A percentile compares a stretch with the other conserved stretches of the same genome.
phyloP scores from a whole-genome alignment of 2,113 vertebrate genomes.

The Campylomormyrus tamandua region DNA sequence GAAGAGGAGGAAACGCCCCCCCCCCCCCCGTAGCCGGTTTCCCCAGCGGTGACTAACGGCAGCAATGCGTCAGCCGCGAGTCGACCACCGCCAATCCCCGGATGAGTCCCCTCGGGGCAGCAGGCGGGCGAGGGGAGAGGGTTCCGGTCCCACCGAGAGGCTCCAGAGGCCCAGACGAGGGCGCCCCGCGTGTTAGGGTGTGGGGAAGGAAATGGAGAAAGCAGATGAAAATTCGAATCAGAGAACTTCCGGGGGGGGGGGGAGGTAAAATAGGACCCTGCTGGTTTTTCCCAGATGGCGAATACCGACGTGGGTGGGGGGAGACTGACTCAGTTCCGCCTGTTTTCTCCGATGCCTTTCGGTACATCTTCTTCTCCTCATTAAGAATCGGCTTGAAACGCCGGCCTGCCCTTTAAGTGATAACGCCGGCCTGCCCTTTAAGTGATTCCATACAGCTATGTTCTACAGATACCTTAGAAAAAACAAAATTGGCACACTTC shows the following conservation, averaged over 20 bases:
- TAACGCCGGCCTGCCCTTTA: background rate
- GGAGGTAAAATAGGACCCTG: background rate
- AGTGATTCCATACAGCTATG: background rate
- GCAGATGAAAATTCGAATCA: background rate
- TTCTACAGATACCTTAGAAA: background rate
- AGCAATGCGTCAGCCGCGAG: background rate
- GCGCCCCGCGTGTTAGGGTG: background rate
- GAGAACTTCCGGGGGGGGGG: background rate
- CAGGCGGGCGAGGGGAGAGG: background rate
- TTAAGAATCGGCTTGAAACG: background rate
- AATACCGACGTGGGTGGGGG: background rate
- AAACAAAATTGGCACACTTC: background rate
- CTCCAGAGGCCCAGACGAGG: background rate
- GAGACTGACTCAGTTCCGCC: background rate
- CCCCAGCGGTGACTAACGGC: background rate
- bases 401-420: background rate
- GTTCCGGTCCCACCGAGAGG: background rate
- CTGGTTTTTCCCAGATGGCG: background rate
- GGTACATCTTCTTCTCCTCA: background rate
- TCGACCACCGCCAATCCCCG: background rate
- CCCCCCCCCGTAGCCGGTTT: background rate
- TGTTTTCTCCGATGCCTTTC: background rate
- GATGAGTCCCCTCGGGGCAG: background rate
- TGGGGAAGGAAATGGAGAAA: background rate
- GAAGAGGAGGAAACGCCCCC: background rate